A percentile compares a stretch with the other conserved stretches of the same genome.
phyloP scores from a whole-genome alignment of 2,888 invertebrate genomes.

The Andrena dorsata region DNA sequence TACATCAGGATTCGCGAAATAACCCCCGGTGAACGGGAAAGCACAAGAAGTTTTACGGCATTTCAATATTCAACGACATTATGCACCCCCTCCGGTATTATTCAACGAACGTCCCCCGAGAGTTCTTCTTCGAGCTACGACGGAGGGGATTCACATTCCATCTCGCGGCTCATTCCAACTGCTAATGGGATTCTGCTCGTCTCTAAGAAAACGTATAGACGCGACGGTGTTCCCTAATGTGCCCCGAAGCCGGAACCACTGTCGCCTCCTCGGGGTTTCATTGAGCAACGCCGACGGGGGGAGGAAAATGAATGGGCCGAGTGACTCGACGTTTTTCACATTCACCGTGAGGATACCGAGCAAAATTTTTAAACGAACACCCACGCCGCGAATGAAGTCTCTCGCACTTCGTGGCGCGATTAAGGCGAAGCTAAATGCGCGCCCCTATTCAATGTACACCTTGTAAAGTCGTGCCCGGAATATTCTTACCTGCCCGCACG shows the following conservation, averaged over 20 bases:
- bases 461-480: background rate
- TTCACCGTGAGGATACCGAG: background rate
- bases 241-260: slow-evolving; percentile 17
- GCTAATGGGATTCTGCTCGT: slow-evolving; percentile 37
- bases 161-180: slow-evolving; percentile 38
- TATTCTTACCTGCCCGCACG: too few species aligned
- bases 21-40: background rate
- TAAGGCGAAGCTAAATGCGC: background rate
- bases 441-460: background rate
- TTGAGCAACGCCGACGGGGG: background rate
- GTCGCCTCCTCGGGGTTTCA: slow-evolving; percentile 18
- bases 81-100: slow-evolving; percentile 4
- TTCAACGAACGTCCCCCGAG: background rate
- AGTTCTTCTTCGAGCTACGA: background rate
- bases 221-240: background rate
- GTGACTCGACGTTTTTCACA: background rate
- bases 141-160: slow-evolving; percentile 31
- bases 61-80: slow-evolving; percentile 56
- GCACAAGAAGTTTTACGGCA: slow-evolving; percentile 36
- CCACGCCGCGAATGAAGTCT: background rate
- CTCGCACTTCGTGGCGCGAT: background rate
- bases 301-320: slow-evolving; percentile 19
- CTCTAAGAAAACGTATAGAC: slow-evolving; percentile 22
- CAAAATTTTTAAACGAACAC: background rate
- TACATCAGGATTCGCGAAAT: background rate